Evolutionary conservation across 2,797 vertebrate species (phyloP).

Genomic region (Lepidocolaptes lacrymiger): DNA sequence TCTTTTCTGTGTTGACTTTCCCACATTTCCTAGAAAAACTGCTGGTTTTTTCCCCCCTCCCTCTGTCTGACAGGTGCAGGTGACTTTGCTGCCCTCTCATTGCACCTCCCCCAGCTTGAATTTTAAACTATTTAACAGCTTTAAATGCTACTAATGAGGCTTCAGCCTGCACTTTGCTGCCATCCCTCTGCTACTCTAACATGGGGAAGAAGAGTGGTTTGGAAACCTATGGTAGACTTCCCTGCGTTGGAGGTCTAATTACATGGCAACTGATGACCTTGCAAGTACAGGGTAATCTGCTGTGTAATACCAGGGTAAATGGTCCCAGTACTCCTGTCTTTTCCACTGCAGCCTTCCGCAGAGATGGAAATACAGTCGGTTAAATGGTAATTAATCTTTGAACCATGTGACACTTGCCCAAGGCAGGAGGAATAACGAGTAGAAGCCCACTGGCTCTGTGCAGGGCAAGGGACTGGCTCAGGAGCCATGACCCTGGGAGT

Average conservation of each 20-base stretch:
- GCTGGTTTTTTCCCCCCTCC: accelerated
- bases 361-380: neutral
- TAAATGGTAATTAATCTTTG: slow-evolving; percentile 51
- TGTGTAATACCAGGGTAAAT: neutral
- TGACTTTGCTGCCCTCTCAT: neutral
- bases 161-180: slow-evolving; percentile 17
- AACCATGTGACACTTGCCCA: neutral
- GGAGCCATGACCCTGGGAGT: neutral
- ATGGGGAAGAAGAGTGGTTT: neutral
- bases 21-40: neutral
- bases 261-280: slow-evolving; percentile 3
- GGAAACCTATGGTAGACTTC: neutral
- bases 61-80: neutral
- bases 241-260: slow-evolving; percentile 16
- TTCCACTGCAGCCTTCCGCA: slow-evolving; percentile 3
- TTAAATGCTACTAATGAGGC: slow-evolving; percentile 35
- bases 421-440: neutral
- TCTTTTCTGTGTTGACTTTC: neutral
- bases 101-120: neutral
- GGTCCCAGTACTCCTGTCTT: slow-evolving; percentile 37
- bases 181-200: slow-evolving; percentile 27
- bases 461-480: accelerated
- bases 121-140: slow-evolving; percentile 38
- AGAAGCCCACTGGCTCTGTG: neutral
- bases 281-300: slow-evolving; percentile 19